These are phyloP conservation scores for Rhinella marina DNA, from an alignment of 2,797 vertebrate genomes.

Conservation along the genomic window DNA sequence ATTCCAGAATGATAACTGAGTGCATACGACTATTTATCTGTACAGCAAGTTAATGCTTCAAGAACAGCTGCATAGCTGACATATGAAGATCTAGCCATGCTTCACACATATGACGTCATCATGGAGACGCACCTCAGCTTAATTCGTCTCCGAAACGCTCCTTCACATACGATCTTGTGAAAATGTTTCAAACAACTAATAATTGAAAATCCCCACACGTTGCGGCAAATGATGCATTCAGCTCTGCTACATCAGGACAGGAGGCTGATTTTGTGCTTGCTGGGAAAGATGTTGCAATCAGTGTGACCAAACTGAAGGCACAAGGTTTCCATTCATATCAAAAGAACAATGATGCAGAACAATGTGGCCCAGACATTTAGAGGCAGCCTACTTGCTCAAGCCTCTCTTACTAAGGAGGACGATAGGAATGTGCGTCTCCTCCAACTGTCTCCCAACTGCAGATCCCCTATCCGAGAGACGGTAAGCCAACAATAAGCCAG, in stretches of 20 bases:
- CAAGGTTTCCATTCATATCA: constrained; percentile 63
- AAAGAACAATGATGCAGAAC: constrained; percentile 68
- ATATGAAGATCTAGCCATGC: not conserved
- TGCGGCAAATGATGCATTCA: not conserved
- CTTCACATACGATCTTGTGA: not conserved
- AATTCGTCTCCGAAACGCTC: not conserved
- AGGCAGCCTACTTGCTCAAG: constrained; percentile 67
- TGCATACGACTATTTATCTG: not conserved
- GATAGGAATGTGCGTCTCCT: constrained; percentile 53
- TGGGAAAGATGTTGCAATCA: constrained; percentile 28
- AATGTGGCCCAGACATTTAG: constrained; percentile 76
- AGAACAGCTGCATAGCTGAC: not conserved
- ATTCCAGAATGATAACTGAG: not conserved
- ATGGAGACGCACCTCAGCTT: not conserved
- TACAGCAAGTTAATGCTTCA: too few relatives aligned
- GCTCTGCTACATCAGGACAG: not conserved
- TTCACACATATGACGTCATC: not conserved
- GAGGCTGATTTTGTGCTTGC: not conserved
- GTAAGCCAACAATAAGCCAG: constrained; percentile 66
- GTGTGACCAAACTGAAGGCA: constrained; percentile 52
- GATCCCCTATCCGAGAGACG: constrained; percentile 28
- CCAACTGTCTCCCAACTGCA: constrained; percentile 59
- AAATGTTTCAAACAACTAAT: too few relatives aligned
- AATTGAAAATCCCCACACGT: too few relatives aligned
- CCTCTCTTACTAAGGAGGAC: constrained; percentile 70